Base-by-base conservation (phyloP, 1,140 invertebrate species). In the Muscidifurax raptorellus region DNA sequence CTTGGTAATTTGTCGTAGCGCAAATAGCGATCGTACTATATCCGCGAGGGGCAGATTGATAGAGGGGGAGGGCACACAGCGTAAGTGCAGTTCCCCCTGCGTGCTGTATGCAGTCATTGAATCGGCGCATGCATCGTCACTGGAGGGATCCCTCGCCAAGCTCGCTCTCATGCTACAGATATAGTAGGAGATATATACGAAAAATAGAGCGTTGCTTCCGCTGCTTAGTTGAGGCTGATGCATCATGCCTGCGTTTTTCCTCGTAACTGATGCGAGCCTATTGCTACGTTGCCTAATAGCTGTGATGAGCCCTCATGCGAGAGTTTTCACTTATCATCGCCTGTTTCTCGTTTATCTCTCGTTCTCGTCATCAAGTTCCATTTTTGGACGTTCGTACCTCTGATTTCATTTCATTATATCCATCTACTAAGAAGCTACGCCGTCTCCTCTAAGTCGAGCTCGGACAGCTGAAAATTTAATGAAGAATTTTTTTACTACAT, bases 141-240 rank as follows among this genome's bases (percentile, higher is more conserved):
- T 30, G 12, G 47, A 52, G 22, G 27, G 75, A 52, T 77, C 72
- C 72, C 72, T 44, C 25, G 36, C 18, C 5, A 4, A 59, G 22
- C 22, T 30, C 72, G 32, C 40, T 75, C 72, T 22, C 40, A 75
- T 75, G 32, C 22, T 4, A 18, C 15, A 30, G 71, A 74, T 22
- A n/a, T 22, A n/a, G 5, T 40, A 40, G 13, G 27, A 28, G 67
- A 69, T 69, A 69, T 69, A 69, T 27, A 27, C 9, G 22, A 77
- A 77, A 77, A 77, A 77, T 77, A 77, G 75, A 59, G 27, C 75
- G 28, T 64, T 30, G 47, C 75, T 59, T 77, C 75, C 75, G 75
- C n/a, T 59, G 27, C 28, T 74, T n/a, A 40, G 22, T 27, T 12
- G 27, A 69, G 28, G 15, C 25, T 69, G 27, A 69, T 28, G 25